Conservation (phyloP, 64 coral and sea anemone genomes). For the Hydrozoanthus tunicans region DNA sequence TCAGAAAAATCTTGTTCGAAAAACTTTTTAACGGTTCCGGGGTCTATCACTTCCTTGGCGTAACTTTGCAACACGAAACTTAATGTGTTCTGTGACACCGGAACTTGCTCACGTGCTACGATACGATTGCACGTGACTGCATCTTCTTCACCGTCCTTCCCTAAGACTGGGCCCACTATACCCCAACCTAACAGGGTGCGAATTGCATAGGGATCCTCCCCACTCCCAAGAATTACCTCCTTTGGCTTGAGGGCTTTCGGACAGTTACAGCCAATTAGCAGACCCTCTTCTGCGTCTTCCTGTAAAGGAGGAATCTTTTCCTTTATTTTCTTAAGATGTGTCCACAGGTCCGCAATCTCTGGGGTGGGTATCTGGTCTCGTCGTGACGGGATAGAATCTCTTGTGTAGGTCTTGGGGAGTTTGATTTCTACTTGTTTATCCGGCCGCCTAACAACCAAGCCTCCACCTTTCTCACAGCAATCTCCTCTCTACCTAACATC, state of each 20-base stretch:
- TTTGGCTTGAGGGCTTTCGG: constrained; percentile 70
- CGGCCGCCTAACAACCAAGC: constrained; percentile 5
- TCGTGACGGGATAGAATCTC: constrained; percentile 57
- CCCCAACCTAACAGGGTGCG: constrained; percentile 77
- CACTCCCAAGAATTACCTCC: constrained; percentile 60
- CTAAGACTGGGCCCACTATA: constrained; percentile 54
- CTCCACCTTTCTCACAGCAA: constrained; percentile 10
- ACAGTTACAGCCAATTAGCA: constrained; percentile 85
- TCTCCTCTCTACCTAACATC: constrained; percentile 13
- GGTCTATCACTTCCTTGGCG: constrained; percentile 10
- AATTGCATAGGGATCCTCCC: constrained; percentile 74
- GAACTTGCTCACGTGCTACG: background rate
- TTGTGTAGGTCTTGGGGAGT: constrained; percentile 56
- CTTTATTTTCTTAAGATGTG: constrained; percentile 59
- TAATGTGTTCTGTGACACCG: background rate
- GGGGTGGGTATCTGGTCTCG: constrained; percentile 70
- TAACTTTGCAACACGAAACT: background rate
- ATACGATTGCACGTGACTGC: background rate
- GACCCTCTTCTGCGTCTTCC: constrained; percentile 41
- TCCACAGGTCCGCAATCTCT: constrained; percentile 59
- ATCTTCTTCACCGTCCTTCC: background rate
- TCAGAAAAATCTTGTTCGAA: constrained; percentile 29
- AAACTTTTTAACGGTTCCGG: background rate
- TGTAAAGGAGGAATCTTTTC: constrained; percentile 55
- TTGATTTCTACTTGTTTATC: constrained; percentile 37